Evolutionary conservation across 2,797 vertebrate species (phyloP).

Genomic region (Pelochelys cantorii): DNA sequence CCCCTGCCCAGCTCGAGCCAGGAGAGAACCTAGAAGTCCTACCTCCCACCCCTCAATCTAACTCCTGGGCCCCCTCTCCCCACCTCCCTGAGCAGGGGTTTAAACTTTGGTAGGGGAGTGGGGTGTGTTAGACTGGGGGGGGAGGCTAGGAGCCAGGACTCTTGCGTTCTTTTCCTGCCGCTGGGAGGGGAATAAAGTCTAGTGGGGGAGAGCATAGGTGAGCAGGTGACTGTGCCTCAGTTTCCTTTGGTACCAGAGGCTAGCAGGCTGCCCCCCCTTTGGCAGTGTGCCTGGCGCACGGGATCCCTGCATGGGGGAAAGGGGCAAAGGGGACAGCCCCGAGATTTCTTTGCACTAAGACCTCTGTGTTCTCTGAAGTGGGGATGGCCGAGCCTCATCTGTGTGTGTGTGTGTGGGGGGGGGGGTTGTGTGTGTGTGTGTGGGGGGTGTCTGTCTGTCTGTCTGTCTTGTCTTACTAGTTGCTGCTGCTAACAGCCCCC

Average conservation of each 20-base stretch:
- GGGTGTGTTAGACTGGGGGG: not conserved
- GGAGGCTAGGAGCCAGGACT: not conserved
- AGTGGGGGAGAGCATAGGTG: not conserved
- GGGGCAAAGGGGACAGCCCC: not conserved
- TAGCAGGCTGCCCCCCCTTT: not conserved
- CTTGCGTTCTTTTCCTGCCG: not conserved
- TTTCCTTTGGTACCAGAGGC: not conserved
- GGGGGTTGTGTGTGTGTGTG: too few species aligned
- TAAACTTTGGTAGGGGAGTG: not conserved
- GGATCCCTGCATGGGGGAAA: too few species aligned
- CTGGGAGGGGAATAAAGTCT: not conserved
- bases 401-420: too few species aligned
- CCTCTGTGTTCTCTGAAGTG: not conserved
- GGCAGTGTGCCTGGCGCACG: too few species aligned
- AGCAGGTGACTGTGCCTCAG: not conserved
- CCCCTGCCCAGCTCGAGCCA: not conserved
- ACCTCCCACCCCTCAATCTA: too few species aligned
- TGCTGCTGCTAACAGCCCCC: not conserved
- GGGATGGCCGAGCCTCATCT: not conserved
- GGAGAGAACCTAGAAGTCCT: not conserved
- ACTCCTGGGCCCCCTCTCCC: not conserved
- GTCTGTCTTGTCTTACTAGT: not conserved
- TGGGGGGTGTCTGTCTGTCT: not conserved
- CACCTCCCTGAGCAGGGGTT: not conserved
- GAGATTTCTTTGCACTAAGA: not conserved